These are phyloP conservation scores for Leptosomus discolor DNA, from an alignment of 2,113 vertebrate genomes.

Conservation along the genomic window DNA sequence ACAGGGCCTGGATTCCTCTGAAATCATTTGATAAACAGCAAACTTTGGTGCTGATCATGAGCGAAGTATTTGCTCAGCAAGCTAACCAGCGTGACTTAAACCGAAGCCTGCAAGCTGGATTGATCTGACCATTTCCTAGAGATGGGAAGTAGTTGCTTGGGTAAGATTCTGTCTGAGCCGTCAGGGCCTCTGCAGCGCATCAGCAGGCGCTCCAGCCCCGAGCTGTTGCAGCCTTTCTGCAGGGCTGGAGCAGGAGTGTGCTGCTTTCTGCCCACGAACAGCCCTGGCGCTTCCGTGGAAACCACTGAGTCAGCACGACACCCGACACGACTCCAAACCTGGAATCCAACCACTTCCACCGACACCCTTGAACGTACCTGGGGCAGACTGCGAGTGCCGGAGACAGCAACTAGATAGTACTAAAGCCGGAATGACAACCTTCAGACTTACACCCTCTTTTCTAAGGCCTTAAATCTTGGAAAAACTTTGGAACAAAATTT, in stretches of 20 bases:
- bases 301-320: background rate
- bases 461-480: accelerated
- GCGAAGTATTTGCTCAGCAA: background rate
- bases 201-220: background rate
- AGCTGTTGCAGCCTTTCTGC: background rate
- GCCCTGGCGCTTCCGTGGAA: background rate
- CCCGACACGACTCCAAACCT: accelerated
- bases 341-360: background rate
- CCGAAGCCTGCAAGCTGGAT: background rate
- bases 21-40: background rate
- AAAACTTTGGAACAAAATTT: background rate
- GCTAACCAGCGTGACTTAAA: background rate
- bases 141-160: background rate
- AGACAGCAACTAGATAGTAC: accelerated
- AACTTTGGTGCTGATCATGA: background rate
- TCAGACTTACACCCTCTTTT: background rate
- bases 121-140: background rate
- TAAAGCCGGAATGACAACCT: background rate
- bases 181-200: background rate
- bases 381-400: background rate
- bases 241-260: background rate
- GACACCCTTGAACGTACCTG: background rate
- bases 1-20: background rate
- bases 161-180: background rate
- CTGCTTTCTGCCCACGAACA: background rate